A percentile compares a stretch with the other conserved stretches of the same genome.
Conservation (phyloP, 2,797 vertebrate species). For the Molossus alvarezi region DNA sequence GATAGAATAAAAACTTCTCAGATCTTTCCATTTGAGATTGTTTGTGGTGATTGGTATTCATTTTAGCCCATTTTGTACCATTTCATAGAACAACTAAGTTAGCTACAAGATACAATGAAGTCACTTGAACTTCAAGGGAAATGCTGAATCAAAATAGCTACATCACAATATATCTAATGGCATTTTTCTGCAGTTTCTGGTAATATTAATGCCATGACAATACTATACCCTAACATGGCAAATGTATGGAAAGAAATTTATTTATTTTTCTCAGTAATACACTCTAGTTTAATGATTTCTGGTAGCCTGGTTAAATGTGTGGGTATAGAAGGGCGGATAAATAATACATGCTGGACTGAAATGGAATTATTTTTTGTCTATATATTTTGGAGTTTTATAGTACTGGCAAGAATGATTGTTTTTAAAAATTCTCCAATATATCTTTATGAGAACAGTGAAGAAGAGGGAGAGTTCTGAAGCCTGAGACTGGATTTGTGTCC, state of each 20-base stretch:
- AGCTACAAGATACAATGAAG: not conserved
- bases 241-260: not conserved
- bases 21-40: not conserved
- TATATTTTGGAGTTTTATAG: not conserved
- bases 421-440: not conserved
- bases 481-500: not conserved
- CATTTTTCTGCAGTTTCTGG: not conserved
- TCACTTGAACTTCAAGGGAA: slow-evolving; percentile 10
- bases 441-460: not conserved
- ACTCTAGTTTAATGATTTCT: not conserved
- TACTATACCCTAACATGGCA: not conserved
- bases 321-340: not conserved
- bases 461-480: not conserved
- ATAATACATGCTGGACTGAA: not conserved
- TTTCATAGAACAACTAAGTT: not conserved
- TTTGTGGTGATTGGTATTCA: not conserved
- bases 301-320: not conserved
- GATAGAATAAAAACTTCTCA: not conserved
- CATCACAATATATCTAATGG: not conserved
- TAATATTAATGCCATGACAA: not conserved
- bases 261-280: not conserved
- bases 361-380: not conserved
- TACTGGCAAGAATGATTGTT: not conserved
- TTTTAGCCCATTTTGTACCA: not conserved
- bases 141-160: slow-evolving; percentile 5